Conservation (phyloP, 1,140 invertebrate genomes). For the Rhopalosiphum padi region DNA sequence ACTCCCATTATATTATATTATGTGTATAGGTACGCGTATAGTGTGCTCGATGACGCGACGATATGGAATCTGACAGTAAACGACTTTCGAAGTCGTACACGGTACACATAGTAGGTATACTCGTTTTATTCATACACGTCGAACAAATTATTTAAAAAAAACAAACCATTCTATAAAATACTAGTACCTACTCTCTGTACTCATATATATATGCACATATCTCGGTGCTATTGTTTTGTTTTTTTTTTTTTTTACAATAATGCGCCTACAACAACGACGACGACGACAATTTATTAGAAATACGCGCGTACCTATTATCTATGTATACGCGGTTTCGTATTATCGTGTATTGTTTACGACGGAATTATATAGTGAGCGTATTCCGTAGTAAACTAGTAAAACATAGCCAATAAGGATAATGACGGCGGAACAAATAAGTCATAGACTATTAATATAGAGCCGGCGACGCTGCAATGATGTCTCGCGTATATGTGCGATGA, state of each 20-base stretch:
- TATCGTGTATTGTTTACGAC: background rate
- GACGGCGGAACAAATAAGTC: background rate
- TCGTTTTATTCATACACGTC: no score
- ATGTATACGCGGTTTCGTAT: background rate
- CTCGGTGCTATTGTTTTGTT: background rate
- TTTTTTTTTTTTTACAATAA: background rate
- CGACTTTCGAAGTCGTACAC: no score
- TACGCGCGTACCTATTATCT: background rate
- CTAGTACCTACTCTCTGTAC: background rate
- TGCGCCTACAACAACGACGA: background rate
- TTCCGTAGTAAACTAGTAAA: background rate
- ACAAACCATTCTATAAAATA: background rate
- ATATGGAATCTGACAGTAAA: no score
- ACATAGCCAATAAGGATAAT: background rate
- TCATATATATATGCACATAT: background rate
- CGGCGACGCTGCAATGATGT: background rate
- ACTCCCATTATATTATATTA: no score
- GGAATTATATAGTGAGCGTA: background rate
- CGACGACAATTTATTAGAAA: background rate
- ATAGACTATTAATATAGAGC: background rate
- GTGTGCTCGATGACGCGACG: no score
- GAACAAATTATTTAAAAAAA: background rate
- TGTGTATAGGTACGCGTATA: no score
- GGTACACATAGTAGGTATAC: no score
- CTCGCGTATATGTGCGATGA: background rate